Percentiles rank a stretch among this genome's conserved stretches.
Conservation (phyloP, 2,888 invertebrate genomes). For the Glyphotaelius pellucidus region DNA sequence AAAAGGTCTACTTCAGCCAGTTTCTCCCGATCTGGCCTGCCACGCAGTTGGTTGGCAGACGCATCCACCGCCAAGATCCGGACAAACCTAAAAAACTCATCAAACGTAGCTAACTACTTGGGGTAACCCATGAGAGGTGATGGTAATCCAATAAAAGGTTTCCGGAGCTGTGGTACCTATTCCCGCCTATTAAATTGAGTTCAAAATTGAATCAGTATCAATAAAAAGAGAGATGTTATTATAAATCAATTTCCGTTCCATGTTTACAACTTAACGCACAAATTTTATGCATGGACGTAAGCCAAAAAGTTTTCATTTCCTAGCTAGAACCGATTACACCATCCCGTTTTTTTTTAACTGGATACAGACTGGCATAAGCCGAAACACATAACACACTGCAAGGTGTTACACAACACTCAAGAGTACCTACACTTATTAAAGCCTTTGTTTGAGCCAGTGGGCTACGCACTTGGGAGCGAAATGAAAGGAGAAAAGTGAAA, state of each 20-base stretch:
- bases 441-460: slow-evolving; percentile 6
- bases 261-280: not conserved
- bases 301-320: not conserved
- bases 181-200: too few relatives aligned
- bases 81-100: too few relatives aligned
- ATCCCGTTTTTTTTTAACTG: not conserved
- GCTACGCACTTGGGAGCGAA: slow-evolving; percentile 4
- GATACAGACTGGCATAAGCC: not conserved
- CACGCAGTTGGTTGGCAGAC: too few relatives aligned
- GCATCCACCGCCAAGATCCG: too few relatives aligned
- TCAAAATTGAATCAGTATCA: too few relatives aligned
- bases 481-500: slow-evolving; percentile 46
- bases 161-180: too few relatives aligned
- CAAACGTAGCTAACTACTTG: too few relatives aligned
- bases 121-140: too few relatives aligned
- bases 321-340: not conserved
- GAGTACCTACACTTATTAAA: not conserved
- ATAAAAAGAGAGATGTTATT: not conserved
- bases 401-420: slow-evolving; percentile 2
- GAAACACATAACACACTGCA: not conserved
- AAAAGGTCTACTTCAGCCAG: too few relatives aligned
- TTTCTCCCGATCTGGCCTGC: too few relatives aligned
- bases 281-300: not conserved
- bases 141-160: too few relatives aligned
- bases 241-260: not conserved